These are phyloP conservation scores for Drosophila atripex DNA, from an alignment of 2,888 invertebrate genomes.

Conservation along the genomic window DNA sequence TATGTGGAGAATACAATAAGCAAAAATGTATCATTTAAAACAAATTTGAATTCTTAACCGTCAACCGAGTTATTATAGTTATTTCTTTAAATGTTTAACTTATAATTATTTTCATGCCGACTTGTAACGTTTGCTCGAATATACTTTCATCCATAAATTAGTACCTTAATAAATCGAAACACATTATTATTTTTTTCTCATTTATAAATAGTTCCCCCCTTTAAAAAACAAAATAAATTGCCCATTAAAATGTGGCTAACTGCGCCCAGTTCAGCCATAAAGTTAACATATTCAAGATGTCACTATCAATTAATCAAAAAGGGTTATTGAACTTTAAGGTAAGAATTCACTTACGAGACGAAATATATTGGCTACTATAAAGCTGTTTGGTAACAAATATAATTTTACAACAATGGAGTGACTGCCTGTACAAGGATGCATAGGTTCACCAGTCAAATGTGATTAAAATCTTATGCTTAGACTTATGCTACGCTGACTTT, in stretches of 20 bases:
- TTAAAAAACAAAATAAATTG: neutral
- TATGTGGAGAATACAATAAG: too few relatives aligned
- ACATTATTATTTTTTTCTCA: neutral
- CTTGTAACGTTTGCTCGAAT: too few relatives aligned
- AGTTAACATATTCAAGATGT: neutral
- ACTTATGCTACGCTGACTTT: conserved; percentile 66
- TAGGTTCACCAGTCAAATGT: conserved; percentile 8
- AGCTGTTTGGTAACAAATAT: conserved; percentile 21
- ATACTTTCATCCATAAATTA: too few relatives aligned
- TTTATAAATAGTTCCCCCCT: neutral
- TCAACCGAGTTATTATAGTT: too few relatives aligned
- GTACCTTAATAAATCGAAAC: too few relatives aligned
- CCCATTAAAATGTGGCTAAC: neutral
- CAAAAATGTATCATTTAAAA: too few relatives aligned
- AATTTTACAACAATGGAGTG: conserved; percentile 12
- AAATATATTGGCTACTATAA: conserved; percentile 18
- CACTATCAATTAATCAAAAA: neutral
- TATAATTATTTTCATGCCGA: too few relatives aligned
- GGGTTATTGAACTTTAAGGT: conserved; percentile 9
- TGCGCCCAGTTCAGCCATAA: neutral
- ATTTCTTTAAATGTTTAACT: too few relatives aligned
- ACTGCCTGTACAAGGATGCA: conserved; percentile 5
- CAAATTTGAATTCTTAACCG: too few relatives aligned
- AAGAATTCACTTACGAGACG: conserved; percentile 24
- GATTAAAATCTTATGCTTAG: neutral